Percentiles rank a stretch among this genome's conserved stretches.
Evolutionary conservation across 2,888 invertebrate genomes (phyloP).

Genomic region (Eristalis arbustorum): DNA sequence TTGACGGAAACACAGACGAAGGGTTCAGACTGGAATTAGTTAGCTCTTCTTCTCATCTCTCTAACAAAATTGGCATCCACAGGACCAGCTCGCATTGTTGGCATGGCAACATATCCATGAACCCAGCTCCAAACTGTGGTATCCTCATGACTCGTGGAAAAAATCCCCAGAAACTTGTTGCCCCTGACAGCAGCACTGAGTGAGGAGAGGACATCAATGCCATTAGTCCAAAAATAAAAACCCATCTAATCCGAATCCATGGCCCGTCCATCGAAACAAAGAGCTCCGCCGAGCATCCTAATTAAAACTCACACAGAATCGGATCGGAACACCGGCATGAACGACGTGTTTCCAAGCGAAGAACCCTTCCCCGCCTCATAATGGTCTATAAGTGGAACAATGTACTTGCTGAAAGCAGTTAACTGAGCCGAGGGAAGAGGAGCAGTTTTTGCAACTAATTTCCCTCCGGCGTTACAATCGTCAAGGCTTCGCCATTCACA

Average conservation of each 20-base stretch:
- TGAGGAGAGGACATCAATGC: neutral
- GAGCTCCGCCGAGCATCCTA: neutral
- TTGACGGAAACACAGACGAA: too few relatives aligned
- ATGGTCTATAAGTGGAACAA: neutral
- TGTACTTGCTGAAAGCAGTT: neutral
- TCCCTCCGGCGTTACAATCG: neutral
- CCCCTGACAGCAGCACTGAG: neutral
- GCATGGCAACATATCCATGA: too few relatives aligned
- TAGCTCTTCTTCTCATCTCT: too few relatives aligned
- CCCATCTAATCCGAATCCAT: neutral
- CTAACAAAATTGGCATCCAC: too few relatives aligned
- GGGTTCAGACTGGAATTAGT: too few relatives aligned
- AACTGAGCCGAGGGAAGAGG: neutral
- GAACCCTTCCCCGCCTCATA: neutral
- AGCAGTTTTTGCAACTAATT: neutral
- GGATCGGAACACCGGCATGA: neutral
- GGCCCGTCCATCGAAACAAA: neutral
- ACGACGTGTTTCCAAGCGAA: neutral
- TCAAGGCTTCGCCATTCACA: neutral
- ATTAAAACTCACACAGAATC: neutral
- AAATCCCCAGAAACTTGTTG: neutral
- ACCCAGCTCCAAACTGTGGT: neutral
- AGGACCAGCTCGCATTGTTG: too few relatives aligned
- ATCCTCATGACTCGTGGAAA: neutral
- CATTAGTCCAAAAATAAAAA: neutral